Percentiles rank a stretch among this genome's conserved stretches.
Evolutionary conservation across 2,113 vertebrate species (phyloP).

Genomic region (Axis porcinus): DNA sequence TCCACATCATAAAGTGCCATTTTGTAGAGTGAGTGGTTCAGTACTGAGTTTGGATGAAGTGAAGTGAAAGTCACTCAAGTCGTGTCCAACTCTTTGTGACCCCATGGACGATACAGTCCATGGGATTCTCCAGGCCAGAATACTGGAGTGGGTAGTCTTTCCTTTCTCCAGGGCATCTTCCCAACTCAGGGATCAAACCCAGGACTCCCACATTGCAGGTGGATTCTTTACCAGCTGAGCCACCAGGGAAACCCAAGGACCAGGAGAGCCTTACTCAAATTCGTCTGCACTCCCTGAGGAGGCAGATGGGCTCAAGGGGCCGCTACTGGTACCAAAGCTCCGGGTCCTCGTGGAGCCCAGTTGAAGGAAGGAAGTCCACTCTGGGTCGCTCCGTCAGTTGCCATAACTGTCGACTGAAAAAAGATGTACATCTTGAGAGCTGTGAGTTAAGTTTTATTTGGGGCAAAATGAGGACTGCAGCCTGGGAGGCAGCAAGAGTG

Average conservation of each 20-base stretch:
- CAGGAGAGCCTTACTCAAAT: background rate
- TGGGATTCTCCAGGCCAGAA: background rate
- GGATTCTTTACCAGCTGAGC: background rate
- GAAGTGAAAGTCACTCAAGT: background rate
- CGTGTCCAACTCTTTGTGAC: background rate
- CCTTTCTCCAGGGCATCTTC: background rate
- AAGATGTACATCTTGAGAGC: background rate
- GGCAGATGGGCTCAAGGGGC: background rate
- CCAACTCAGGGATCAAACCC: background rate
- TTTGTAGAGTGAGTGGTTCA: background rate
- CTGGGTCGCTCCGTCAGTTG: rapidly evolving
- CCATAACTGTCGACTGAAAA: background rate
- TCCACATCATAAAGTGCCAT: background rate
- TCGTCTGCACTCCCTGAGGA: background rate
- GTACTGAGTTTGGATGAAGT: background rate
- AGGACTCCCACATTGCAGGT: background rate
- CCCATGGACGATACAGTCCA: background rate
- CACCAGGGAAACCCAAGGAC: background rate
- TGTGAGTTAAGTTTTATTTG: background rate
- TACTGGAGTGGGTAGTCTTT: background rate
- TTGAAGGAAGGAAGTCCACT: background rate
- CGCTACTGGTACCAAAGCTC: background rate
- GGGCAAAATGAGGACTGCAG: background rate
- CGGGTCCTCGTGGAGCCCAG: background rate
- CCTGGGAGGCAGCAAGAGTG: background rate